Base-by-base conservation (phyloP, 23 tunicate genomes). In the Halocynthia aurantium region DNA sequence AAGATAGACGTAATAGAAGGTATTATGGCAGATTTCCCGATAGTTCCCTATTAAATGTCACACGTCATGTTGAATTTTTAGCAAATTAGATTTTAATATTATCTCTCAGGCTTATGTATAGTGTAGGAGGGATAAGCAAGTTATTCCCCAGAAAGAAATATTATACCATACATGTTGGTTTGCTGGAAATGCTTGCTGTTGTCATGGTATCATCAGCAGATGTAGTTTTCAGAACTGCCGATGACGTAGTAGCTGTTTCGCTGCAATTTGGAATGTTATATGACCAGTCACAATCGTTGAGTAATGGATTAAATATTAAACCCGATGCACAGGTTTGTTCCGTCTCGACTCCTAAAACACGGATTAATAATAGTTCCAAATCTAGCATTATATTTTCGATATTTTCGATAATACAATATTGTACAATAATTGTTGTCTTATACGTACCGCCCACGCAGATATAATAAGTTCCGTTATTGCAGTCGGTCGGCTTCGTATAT, bases 401-500 rank as follows among this genome's bases (percentile, higher is more conserved):
- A 31, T 31, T 0, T 31, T 31, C n/a, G n/a, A 31, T 31, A 31
- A 4, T 31, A 31, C 44, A 31, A 31, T 31, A 31, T 31, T 31
- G 44, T 31, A 31, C 44, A 31, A 31, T 31, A 31, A 31, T 0
- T 31, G 63, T 13, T 58, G 63, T 58, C 17, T 15, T 15, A 13
- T 5, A 58, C 70, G 0, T 10, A 65, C 70, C 70, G 6, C 6
- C 2, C 19, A 20, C 10, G 2, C 70, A 65, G 22, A 0, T 6
- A 49, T 65, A 65, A 15, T 65, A 65, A 10, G 31, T 65, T 11
- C 70, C 70, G 19, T 2, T 49, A 6, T 65, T 65, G 70, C 70
- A 65, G 19, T 65, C 70, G 9, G 50, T 49, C 9, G 70, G 70
- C 31, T 65, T 65, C 50, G 70, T 65, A 65, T 65, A 65, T 65